Base-by-base conservation (phyloP, 2,797 vertebrate species). In the Pempheris klunzingeri region DNA sequence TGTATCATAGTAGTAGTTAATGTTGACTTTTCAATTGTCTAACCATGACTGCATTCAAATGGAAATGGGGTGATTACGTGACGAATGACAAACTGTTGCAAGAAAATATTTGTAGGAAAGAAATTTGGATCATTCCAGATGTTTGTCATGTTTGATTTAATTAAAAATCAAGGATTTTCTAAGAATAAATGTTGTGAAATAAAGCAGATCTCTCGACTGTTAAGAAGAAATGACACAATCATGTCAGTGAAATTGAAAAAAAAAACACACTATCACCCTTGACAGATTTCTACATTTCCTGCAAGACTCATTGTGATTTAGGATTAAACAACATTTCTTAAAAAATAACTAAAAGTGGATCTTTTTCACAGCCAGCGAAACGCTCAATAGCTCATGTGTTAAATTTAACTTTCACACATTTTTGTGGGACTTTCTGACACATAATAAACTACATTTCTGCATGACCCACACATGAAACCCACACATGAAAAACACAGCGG, bases 401-500 rank as follows among this genome's bases (percentile, higher is more conserved):
- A 68, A 66, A 81, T 55, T 52, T 55, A 65, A 57, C 61, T 58
- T 28, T 47, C 13, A n/a, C 52, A 69, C n/a, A 34, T 63, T 6
- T 63, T 50, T 66, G 32, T 26, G 17, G 13, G 34, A 14, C 11
- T 36, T 65, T 55, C 2, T 50, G n/a, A 77, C 69, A 60, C 44
- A 54, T 44, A 64, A 70, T 58, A 61, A 71, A 39, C 53, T 50
- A 52, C 47, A 70, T 13, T 60, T 22, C 30, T 47, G 18, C 39
- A 30, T 67, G 76, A 83, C 77, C 73, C 44, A 53, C 62, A 53
- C 62, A 72, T 63, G 26, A 74, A 77, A 83, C 41, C 59, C 55
- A 82, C 79, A 88, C 34, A 72, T 49, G 41, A 80, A 66, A 87
- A 81, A 64, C 53, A 63, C 28, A 77, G 53, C 26, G 0, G n/a